Percentiles rank a stretch among this genome's conserved stretches.
Evolutionary conservation across 35 echinoderm and acorn worm genomes (phyloP).

Genomic region (Nesometra sesokonis): DNA sequence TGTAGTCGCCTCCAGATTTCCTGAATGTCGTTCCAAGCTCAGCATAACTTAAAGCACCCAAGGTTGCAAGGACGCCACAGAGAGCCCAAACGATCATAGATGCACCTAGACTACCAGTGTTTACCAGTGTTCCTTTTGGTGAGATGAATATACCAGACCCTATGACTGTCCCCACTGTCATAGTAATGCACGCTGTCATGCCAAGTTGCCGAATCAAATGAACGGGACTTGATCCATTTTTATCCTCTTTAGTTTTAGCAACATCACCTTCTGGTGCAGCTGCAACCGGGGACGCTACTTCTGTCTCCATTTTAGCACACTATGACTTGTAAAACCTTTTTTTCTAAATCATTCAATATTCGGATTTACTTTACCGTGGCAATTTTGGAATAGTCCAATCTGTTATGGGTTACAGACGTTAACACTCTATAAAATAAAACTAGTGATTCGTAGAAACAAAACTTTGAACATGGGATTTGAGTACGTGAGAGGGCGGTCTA

Average conservation of each 20-base stretch:
- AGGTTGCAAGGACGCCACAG: conserved; percentile 50
- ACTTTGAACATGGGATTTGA: too few species aligned
- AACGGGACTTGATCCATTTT: background rate
- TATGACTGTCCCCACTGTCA: conserved; percentile 53
- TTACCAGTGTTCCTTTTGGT: conserved; percentile 65
- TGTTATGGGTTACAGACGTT: too few species aligned
- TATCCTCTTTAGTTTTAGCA: background rate
- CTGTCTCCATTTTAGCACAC: background rate
- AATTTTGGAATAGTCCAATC: too few species aligned
- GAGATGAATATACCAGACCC: conserved; percentile 91
- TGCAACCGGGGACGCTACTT: background rate
- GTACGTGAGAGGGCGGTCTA: too few species aligned
- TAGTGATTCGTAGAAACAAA: too few species aligned
- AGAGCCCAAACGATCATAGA: conserved; percentile 66
- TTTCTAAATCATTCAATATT: too few species aligned
- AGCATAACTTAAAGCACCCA: conserved; percentile 76
- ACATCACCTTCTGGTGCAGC: background rate
- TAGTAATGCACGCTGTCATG: conserved; percentile 43
- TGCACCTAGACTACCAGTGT: conserved; percentile 45
- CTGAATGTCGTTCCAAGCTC: conserved; percentile 61
- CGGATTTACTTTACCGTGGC: too few species aligned
- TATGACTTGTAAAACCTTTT: too few species aligned
- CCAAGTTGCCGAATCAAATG: conserved; percentile 17
- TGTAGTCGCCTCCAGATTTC: conserved; percentile 83
- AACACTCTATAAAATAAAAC: too few species aligned